Conservation (phyloP, 2,797 vertebrate species). For the Sebastes reedi region DNA sequence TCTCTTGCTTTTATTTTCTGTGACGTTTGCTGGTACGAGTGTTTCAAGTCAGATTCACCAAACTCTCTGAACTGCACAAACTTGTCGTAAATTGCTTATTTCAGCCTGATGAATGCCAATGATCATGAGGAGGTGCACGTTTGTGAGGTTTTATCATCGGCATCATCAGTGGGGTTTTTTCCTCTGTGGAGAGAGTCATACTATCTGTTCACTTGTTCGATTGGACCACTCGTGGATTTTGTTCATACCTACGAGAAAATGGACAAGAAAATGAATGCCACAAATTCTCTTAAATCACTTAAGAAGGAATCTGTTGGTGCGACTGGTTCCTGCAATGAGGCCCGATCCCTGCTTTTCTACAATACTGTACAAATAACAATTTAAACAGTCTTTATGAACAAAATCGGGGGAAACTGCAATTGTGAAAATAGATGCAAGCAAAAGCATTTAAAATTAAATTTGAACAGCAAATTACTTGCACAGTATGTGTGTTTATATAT, state of each 20-base stretch:
- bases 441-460: background rate
- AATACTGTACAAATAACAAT: background rate
- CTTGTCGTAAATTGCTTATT: background rate
- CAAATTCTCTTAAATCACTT: background rate
- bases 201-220: background rate
- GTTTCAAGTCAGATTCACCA: background rate
- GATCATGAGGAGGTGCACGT: no score
- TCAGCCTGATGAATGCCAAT: background rate
- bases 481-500: no score
- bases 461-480: no score
- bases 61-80: background rate
- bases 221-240: no score
- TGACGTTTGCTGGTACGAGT: background rate
- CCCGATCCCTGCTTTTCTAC: background rate
- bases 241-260: no score
- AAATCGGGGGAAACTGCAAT: background rate
- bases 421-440: background rate
- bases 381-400: background rate
- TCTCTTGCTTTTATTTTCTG: background rate
- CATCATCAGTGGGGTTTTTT: accelerated
- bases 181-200: background rate
- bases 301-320: no score
- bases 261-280: background rate
- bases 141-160: accelerated
- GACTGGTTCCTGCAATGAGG: background rate